phyloP scores from a whole-genome alignment of 2,113 vertebrate species.

The Phoenicopterus ruber region DNA sequence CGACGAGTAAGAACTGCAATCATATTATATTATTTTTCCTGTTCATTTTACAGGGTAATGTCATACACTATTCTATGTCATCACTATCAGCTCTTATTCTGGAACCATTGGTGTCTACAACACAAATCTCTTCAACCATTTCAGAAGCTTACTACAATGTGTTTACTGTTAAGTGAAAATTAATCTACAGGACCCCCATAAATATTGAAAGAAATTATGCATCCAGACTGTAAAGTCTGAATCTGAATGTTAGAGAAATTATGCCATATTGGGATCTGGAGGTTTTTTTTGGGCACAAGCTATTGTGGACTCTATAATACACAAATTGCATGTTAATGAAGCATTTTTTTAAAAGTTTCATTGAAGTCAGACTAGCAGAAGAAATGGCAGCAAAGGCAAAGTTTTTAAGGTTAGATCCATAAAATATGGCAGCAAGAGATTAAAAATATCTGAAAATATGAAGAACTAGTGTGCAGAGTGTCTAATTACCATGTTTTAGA shows the following conservation, averaged over 20 bases:
- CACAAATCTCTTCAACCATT: background rate
- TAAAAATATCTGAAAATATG: background rate
- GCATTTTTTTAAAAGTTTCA: fast-evolving
- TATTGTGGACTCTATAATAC: background rate
- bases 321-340: background rate
- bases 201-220: background rate
- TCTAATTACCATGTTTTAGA: background rate
- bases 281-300: background rate
- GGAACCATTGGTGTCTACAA: background rate
- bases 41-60: background rate
- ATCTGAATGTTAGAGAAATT: background rate
- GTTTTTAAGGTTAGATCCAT: background rate
- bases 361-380: background rate
- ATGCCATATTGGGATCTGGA: background rate
- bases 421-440: background rate
- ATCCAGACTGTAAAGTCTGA: background rate
- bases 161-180: background rate
- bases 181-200: background rate
- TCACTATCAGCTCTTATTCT: background rate
- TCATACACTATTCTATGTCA: background rate
- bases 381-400: background rate
- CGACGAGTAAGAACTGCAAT: background rate
- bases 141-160: background rate
- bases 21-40: background rate
- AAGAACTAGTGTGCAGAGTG: background rate